Percentiles rank a stretch among this genome's conserved stretches.
Conservation (phyloP, 2,113 vertebrate species). For the Meriones unguiculatus region DNA sequence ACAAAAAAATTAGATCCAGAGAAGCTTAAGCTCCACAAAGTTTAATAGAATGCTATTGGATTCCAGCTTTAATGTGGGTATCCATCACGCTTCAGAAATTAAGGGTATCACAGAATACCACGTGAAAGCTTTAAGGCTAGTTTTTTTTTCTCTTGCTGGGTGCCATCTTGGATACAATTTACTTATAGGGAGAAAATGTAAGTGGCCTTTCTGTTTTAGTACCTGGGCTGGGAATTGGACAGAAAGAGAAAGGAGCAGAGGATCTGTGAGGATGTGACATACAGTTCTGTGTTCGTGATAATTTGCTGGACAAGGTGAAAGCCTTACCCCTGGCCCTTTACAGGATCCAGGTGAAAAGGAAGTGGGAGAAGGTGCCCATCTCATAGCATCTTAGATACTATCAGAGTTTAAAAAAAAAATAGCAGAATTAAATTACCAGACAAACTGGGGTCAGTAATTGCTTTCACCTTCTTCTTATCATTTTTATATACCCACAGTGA, state of each 20-base stretch:
- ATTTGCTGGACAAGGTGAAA: neutral
- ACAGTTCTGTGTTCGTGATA: neutral
- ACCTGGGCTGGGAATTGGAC: neutral
- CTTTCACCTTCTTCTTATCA: neutral
- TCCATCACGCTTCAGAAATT: neutral
- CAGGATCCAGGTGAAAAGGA: neutral
- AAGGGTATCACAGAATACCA: neutral
- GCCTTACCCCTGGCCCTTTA: neutral
- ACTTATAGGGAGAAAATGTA: neutral
- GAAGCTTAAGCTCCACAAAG: neutral
- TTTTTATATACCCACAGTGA: neutral
- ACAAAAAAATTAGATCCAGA: neutral
- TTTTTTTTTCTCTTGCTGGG: neutral
- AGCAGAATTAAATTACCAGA: neutral
- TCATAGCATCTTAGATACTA: neutral
- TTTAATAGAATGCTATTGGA: neutral
- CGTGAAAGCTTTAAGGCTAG: neutral
- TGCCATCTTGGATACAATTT: neutral
- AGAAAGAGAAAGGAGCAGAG: neutral
- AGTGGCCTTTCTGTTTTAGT: neutral
- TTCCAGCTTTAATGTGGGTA: neutral
- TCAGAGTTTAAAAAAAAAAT: neutral
- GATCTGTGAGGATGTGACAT: neutral
- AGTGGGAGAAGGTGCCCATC: neutral
- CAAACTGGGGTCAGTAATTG: neutral